Evolutionary conservation across 2,113 vertebrate genomes (phyloP).

Genomic region (Electrona antarctica): DNA sequence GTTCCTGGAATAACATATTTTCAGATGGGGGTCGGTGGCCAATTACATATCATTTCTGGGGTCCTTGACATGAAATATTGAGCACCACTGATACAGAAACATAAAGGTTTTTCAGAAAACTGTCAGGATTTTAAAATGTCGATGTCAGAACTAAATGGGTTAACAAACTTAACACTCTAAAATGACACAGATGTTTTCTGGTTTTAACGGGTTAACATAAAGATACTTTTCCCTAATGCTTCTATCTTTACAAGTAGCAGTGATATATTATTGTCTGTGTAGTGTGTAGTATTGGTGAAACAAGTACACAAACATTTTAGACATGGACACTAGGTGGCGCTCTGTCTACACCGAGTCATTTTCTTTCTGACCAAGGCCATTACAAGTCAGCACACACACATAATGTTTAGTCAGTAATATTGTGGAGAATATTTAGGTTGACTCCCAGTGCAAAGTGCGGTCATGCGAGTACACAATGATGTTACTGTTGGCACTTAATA

Average conservation of each 20-base stretch:
- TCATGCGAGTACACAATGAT: background rate
- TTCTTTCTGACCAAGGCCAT: background rate
- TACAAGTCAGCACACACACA: background rate
- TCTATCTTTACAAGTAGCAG: background rate
- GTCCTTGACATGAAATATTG: no score
- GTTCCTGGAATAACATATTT: no score
- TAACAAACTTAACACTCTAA: no score
- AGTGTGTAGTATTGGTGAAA: background rate
- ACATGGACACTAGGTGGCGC: conserved; percentile 62
- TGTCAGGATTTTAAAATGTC: no score
- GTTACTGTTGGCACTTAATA: background rate
- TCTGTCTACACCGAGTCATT: background rate
- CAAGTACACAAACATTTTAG: background rate
- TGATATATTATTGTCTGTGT: background rate
- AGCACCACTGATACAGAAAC: no score
- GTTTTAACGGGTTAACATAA: background rate
- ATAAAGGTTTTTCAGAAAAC: no score
- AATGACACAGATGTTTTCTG: no score
- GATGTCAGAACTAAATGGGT: no score
- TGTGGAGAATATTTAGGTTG: background rate
- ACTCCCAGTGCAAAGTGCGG: background rate
- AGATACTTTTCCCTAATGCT: background rate
- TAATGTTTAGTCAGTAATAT: conserved; percentile 19
- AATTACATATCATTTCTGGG: no score
- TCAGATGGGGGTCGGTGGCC: no score